Base-by-base conservation (phyloP, 2,113 vertebrate genomes). In the Centrocercus urophasianus region DNA sequence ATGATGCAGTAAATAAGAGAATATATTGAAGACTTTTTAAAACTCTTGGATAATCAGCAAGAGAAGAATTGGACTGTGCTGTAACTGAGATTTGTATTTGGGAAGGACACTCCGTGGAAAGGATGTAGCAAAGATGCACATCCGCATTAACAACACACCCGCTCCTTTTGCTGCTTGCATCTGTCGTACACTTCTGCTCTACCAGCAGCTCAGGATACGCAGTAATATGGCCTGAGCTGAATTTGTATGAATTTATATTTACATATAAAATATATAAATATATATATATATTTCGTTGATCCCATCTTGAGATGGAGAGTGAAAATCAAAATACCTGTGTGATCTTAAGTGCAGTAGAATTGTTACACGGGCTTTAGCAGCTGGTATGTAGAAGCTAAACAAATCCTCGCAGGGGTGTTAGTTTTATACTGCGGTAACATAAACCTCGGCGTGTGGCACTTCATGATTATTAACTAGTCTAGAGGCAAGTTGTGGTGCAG, bases 391-490 rank as follows among this genome's bases (percentile, higher is more conserved):
- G 79, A 57, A 93, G 52, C 83, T 93, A 81, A 96, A 91, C 85
- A 93, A 92, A 90, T 75, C 54, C 47, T 88, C 71, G 57, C 38
- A 1, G 2, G 54, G 20, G 76, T 77, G 83, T 84, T 77, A 86
- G 43, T 48, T 94, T 96, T 86, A 90, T 78, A 57, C 48, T 43
- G 50, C 50, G 81, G 76, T 79, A 80, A 81, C 80, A 89, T 86
- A 94, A 93, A 82, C 40, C 72, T 89, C 94, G 86, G 76, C 67
- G 22, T 90, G 88, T 72, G 80, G 87, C 83, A 40, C 72, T 91
- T 73, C 0, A 11, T 93, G 88, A 92, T 93, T 88, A 94, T 93
- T 94, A 93, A 88, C 87, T 91, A 88, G 66, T 83, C 74, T 92
- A 60, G 73, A 59, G 83, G 74, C 3, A 0, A 76, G 24, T 86